Conservation (phyloP, 2,888 invertebrate genomes). For the Microctonus hyperodae region DNA sequence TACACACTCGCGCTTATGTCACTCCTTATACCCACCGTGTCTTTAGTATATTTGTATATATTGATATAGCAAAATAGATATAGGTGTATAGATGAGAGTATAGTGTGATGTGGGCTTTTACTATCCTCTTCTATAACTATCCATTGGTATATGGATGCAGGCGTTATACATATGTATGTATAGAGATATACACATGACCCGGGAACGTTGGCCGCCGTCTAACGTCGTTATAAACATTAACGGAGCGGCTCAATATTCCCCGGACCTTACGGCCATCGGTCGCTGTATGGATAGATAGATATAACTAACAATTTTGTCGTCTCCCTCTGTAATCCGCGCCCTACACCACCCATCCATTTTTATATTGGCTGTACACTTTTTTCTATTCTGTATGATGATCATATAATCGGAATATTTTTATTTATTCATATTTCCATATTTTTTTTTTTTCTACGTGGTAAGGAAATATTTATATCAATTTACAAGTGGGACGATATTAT, state of each 20-base stretch:
- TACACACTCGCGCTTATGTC: constrained; percentile 59
- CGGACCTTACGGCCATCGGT: constrained; percentile 48
- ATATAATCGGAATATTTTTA: too few relatives aligned
- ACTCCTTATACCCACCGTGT: constrained; percentile 34
- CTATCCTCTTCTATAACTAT: background rate
- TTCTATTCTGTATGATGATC: background rate
- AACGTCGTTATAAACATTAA: constrained; percentile 63
- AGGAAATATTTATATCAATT: too few relatives aligned
- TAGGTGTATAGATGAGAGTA: constrained; percentile 3
- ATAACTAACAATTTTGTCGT: background rate
- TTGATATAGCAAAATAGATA: constrained; percentile 14
- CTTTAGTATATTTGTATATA: constrained; percentile 6
- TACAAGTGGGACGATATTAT: too few relatives aligned
- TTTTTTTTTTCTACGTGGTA: too few relatives aligned
- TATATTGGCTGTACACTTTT: background rate
- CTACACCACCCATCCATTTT: background rate
- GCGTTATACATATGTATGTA: constrained; percentile 10
- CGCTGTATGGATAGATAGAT: background rate
- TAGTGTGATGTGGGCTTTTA: constrained; percentile 21
- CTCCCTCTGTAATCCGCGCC: background rate
- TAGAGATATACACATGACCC: constrained; percentile 40
- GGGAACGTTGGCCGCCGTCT: constrained; percentile 55
- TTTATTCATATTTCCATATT: too few relatives aligned
- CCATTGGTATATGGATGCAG: too few relatives aligned
- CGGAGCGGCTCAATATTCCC: constrained; percentile 62